Conservation (phyloP, 1,140 invertebrate species). For the Aculops lycopersici region DNA sequence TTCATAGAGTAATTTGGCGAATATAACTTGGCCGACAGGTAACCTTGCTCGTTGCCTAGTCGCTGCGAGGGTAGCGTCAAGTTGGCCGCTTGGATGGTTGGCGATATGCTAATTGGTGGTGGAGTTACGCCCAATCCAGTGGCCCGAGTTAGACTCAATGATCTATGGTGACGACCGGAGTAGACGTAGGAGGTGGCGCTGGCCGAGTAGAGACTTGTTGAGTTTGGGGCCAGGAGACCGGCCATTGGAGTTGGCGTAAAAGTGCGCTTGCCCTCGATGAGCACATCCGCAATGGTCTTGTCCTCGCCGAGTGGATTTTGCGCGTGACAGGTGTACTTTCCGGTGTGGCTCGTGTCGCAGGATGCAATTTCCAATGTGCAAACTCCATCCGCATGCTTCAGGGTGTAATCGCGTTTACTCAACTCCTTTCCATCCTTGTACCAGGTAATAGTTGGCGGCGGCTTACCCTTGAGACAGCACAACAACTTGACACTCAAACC, state of each 20-base stretch:
- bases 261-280: constrained; percentile 51
- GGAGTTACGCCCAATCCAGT: too few species aligned
- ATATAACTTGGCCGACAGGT: too few species aligned
- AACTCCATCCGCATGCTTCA: constrained; percentile 63
- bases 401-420: constrained; percentile 54
- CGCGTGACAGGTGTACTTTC: constrained; percentile 72
- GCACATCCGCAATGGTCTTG: constrained; percentile 74
- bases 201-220: too few species aligned
- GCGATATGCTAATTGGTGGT: too few species aligned
- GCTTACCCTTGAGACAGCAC: constrained; percentile 73
- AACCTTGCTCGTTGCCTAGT: too few species aligned
- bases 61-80: too few species aligned
- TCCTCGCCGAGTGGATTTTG: constrained; percentile 64
- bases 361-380: constrained; percentile 81
- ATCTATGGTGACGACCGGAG: too few species aligned
- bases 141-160: too few species aligned
- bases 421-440: constrained; percentile 70
- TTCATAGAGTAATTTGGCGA: too few species aligned
- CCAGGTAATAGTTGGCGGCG: constrained; percentile 57
- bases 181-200: too few species aligned
- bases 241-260: not conserved
- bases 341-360: constrained; percentile 69
- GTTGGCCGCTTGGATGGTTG: too few species aligned
- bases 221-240: too few species aligned
- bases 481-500: constrained; percentile 49